phyloP scores from a whole-genome alignment of 2,888 invertebrate genomes.

The Phymatocera aterrima region DNA sequence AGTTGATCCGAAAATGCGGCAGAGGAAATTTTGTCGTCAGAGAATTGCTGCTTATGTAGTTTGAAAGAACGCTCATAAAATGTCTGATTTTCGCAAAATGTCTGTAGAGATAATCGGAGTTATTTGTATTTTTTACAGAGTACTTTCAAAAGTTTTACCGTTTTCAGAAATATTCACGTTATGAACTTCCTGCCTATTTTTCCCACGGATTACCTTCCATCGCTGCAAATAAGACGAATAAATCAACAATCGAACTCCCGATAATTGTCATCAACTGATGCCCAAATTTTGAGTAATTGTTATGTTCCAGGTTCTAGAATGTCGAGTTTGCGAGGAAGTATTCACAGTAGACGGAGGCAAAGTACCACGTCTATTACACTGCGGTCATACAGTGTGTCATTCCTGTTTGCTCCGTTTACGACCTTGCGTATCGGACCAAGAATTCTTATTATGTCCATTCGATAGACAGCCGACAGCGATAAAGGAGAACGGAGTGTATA shows the following conservation, averaged over 20 bases:
- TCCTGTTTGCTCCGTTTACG: conserved; percentile 76
- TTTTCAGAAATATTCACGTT: too few species aligned
- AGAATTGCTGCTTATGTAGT: too few species aligned
- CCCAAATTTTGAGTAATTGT: not conserved
- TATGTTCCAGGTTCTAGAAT: conserved; percentile 74
- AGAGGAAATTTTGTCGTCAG: too few species aligned
- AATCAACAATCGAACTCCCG: not conserved
- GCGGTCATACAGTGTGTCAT: conserved; percentile 79
- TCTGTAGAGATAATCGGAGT: too few species aligned
- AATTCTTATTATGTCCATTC: conserved; percentile 76
- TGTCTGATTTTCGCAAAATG: too few species aligned
- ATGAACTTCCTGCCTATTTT: too few species aligned
- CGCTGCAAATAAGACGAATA: not conserved
- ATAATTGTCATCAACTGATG: too few species aligned
- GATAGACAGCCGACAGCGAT: conserved; percentile 77
- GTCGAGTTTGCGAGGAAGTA: conserved; percentile 78
- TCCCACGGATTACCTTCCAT: too few species aligned
- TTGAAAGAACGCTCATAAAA: too few species aligned
- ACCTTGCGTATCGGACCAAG: conserved; percentile 57
- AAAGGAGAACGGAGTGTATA: conserved; percentile 74
- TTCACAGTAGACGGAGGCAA: conserved; percentile 77
- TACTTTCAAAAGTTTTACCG: too few species aligned
- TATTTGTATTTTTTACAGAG: too few species aligned
- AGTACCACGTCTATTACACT: conserved; percentile 76
- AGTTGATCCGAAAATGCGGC: too few species aligned